phyloP scores from a whole-genome alignment of 2,113 vertebrate genomes.

The Gymnarchus niloticus region DNA sequence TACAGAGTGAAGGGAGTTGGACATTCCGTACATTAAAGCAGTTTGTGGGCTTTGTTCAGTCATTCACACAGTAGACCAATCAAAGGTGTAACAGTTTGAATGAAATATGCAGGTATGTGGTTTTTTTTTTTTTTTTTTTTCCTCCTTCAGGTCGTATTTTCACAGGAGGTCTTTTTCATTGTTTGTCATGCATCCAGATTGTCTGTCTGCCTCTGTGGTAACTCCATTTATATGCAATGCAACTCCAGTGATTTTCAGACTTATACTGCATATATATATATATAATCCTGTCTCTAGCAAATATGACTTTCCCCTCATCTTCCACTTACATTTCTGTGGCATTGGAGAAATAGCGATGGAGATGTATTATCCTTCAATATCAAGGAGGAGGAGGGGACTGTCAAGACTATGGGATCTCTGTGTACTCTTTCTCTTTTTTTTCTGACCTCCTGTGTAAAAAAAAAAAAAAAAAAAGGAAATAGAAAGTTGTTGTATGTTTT shows the following conservation, averaged over 20 bases:
- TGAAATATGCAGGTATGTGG: not conserved
- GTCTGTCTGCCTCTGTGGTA: not conserved
- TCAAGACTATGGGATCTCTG: conserved; percentile 46
- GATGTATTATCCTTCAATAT: not conserved
- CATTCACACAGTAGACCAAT: conserved; percentile 22
- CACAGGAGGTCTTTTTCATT: conserved; percentile 41
- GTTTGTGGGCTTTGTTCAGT: not conserved
- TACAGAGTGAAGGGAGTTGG: not conserved
- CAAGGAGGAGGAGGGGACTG: not conserved
- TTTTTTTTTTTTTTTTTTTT: not conserved
- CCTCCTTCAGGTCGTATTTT: conserved; percentile 1
- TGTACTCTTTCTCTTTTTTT: conserved; percentile 43
- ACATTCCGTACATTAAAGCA: conserved; percentile 7
- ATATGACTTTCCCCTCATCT: not conserved
- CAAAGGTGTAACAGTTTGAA: not conserved
- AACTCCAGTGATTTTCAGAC: not conserved
- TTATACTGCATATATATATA: not conserved
- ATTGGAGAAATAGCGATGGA: not conserved
- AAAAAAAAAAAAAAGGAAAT: conserved; percentile 52
- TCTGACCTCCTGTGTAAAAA: conserved; percentile 57
- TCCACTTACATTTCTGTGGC: conserved; percentile 9
- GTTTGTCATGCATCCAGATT: not conserved
- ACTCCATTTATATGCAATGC: not conserved
- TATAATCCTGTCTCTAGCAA: conserved; percentile 4
- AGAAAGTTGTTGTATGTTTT: conserved; percentile 82